phyloP scores from a whole-genome alignment of 1,140 invertebrate genomes.

The Magallana angulata region DNA sequence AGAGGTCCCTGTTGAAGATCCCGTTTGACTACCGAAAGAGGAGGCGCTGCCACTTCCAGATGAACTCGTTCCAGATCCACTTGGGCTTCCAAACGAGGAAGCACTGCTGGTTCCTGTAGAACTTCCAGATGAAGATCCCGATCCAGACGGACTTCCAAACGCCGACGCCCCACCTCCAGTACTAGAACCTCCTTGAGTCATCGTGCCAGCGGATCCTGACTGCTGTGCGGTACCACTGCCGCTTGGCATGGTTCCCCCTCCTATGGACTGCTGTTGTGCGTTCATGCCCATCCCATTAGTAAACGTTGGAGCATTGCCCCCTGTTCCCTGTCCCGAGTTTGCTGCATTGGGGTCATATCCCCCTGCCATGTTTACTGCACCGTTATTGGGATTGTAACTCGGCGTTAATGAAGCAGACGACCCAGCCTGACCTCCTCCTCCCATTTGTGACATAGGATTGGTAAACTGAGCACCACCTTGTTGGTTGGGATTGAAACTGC shows the following conservation, averaged over 20 bases:
- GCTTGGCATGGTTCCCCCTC: slow-evolving; percentile 5
- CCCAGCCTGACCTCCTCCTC: slow-evolving; percentile 39
- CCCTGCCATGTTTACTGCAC: slow-evolving; percentile 53
- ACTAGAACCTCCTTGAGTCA: slow-evolving; percentile 23
- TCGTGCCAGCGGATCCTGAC: neutral
- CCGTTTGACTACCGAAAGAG: slow-evolving; percentile 22
- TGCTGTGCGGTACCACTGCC: neutral
- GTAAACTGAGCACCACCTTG: slow-evolving; percentile 17
- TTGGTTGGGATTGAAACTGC: slow-evolving; percentile 37
- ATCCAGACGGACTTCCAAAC: neutral
- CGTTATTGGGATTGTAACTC: slow-evolving; percentile 57
- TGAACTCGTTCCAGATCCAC: slow-evolving; percentile 9
- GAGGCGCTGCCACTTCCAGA: slow-evolving; percentile 1
- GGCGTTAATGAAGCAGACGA: slow-evolving; percentile 37
- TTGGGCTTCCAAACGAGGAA: slow-evolving; percentile 39
- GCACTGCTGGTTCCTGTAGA: slow-evolving; percentile 8
- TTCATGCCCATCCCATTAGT: slow-evolving; percentile 54
- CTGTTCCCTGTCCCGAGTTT: slow-evolving; percentile 49
- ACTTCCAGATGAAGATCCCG: neutral
- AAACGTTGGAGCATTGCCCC: slow-evolving; percentile 53
- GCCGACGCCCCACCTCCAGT: neutral
- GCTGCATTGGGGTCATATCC: slow-evolving; percentile 65
- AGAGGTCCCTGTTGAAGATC: slow-evolving; percentile 17
- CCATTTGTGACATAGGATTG: slow-evolving; percentile 31
- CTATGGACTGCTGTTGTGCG: slow-evolving; percentile 50